These are phyloP conservation scores for Chanos chanos DNA, from an alignment of 2,797 vertebrate species.

Conservation along the genomic window DNA sequence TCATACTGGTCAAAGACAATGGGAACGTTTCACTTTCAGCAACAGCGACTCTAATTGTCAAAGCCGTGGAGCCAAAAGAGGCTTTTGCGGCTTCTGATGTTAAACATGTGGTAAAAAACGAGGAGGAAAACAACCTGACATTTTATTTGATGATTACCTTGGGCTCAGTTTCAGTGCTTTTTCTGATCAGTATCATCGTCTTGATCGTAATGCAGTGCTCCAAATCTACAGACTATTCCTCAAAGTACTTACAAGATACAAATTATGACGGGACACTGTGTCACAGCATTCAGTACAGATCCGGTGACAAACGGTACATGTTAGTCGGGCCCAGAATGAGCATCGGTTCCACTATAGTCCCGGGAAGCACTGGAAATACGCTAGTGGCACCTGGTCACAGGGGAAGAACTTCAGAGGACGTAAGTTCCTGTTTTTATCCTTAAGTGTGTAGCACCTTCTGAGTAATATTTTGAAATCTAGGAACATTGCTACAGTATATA, in stretches of 20 bases:
- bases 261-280: conserved; percentile 16
- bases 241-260: conserved; percentile 11
- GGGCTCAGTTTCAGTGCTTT: conserved; percentile 37
- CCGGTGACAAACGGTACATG: conserved; percentile 26
- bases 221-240: neutral
- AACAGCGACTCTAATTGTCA: conserved; percentile 20
- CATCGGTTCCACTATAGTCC: conserved; percentile 14
- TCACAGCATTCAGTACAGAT: conserved; percentile 24
- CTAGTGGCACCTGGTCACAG: conserved; percentile 4
- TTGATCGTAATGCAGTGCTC: conserved; percentile 33
- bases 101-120: neutral
- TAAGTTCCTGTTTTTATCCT: too few relatives aligned
- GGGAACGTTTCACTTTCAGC: conserved; percentile 24
- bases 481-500: too few relatives aligned
- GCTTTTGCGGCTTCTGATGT: conserved; percentile 13
- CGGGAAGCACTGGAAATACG: conserved; percentile 22
- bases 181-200: conserved; percentile 35
- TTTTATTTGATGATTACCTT: conserved; percentile 46
- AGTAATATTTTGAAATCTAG: too few relatives aligned
- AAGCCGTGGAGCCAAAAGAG: conserved; percentile 7
- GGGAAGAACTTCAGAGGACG: neutral
- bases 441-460: too few relatives aligned
- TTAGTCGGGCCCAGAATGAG: conserved; percentile 30
- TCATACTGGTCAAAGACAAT: conserved; percentile 4
- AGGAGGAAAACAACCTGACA: conserved; percentile 10